Conservation (phyloP, 1,140 invertebrate species). For the Drosophila oshimai region DNA sequence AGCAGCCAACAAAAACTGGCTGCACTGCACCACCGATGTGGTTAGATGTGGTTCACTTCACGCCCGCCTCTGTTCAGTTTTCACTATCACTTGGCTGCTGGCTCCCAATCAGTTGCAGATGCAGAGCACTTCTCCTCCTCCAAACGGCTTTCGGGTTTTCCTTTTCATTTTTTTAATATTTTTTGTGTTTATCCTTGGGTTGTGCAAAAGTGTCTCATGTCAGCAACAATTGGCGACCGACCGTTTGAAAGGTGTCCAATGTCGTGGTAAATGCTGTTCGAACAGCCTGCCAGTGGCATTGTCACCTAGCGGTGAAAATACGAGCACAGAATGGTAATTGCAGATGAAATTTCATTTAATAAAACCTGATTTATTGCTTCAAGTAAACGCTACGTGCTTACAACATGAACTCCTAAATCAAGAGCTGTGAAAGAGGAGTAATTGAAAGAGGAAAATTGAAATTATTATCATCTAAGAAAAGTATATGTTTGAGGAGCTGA, state of each 20-base stretch:
- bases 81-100: conserved; percentile 68
- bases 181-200: background rate
- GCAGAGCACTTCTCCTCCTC: conserved; percentile 43
- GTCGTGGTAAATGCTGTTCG: conserved; percentile 17
- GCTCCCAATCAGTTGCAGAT: conserved; percentile 50
- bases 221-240: conserved; percentile 28
- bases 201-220: conserved; percentile 32
- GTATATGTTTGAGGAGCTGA: too few species aligned
- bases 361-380: conserved; percentile 22
- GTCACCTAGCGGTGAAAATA: conserved; percentile 9
- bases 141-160: conserved; percentile 29
- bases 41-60: conserved; percentile 40
- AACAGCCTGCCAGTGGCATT: conserved; percentile 8
- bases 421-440: background rate
- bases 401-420: background rate
- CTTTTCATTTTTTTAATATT: background rate
- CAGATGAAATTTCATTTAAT: conserved; percentile 14
- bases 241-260: conserved; percentile 49
- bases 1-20: conserved; percentile 47
- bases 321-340: conserved; percentile 28
- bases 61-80: conserved; percentile 49
- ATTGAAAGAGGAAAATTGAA: background rate
- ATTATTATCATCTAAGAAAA: too few species aligned
- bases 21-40: conserved; percentile 26
- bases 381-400: background rate